Evolutionary conservation across 2,888 invertebrate species (phyloP).

Genomic region (Ernsta delagoae): DNA sequence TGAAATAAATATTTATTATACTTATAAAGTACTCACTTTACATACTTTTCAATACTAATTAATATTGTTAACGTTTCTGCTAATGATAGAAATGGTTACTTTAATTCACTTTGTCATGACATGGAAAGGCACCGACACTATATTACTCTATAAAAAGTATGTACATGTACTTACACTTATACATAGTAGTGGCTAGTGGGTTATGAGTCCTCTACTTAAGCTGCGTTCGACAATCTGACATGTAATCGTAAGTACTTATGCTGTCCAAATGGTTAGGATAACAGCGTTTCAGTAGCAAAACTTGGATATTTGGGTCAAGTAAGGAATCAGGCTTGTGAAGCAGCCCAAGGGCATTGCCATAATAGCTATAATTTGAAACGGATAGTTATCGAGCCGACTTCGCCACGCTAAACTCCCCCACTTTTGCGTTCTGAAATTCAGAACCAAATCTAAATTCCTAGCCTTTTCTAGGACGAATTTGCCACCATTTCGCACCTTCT

Average conservation of each 20-base stretch:
- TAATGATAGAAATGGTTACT: too few species aligned
- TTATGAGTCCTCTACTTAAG: constrained; percentile 5
- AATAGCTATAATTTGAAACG: background rate
- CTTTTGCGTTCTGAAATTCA: too few species aligned
- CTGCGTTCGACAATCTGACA: background rate
- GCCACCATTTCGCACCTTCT: too few species aligned
- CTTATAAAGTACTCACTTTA: too few species aligned
- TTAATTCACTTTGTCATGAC: too few species aligned
- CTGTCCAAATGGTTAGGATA: background rate
- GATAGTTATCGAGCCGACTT: background rate
- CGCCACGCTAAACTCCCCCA: too few species aligned
- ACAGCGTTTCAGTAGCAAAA: background rate
- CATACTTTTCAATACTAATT: too few species aligned
- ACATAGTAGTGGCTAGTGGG: background rate
- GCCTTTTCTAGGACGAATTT: too few species aligned
- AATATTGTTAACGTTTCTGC: too few species aligned
- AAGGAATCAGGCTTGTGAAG: background rate
- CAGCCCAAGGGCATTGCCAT: background rate
- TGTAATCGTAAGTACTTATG: background rate
- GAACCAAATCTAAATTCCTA: too few species aligned
- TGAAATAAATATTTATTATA: too few species aligned
- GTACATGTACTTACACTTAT: too few species aligned
- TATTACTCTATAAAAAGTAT: background rate
- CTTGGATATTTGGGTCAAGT: constrained; percentile 22
- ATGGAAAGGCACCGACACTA: background rate